A percentile compares a stretch with the other conserved stretches of the same genome.
phyloP scores from a whole-genome alignment of 2,888 invertebrate genomes.

The Drosophila mulleri region DNA sequence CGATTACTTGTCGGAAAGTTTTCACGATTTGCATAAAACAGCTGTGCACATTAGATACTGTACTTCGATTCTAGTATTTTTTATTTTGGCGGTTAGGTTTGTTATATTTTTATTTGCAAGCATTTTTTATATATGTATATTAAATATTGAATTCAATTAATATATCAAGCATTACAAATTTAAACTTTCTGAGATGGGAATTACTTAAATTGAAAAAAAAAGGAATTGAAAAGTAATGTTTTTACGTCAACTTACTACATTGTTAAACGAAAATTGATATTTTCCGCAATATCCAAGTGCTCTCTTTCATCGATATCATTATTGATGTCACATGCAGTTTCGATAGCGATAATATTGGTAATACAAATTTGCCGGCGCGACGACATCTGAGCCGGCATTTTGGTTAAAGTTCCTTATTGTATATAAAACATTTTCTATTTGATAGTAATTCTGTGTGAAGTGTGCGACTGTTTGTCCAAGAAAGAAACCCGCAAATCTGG shows the following conservation, averaged over 20 bases:
- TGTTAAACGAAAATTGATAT: not conserved
- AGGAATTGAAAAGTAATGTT: no score
- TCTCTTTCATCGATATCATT: not conserved
- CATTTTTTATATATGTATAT: not conserved
- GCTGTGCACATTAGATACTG: not conserved
- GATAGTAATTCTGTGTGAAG: constrained; percentile 20
- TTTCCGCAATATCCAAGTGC: not conserved
- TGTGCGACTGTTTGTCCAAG: constrained; percentile 33
- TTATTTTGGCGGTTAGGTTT: not conserved
- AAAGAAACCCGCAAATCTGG: constrained; percentile 90
- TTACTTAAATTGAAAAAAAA: no score
- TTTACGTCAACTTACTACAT: no score
- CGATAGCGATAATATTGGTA: constrained; percentile 36
- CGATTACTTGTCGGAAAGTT: not conserved
- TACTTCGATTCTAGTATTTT: not conserved
- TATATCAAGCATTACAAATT: no score
- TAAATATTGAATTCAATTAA: no score
- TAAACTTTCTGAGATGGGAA: no score
- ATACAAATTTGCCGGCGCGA: constrained; percentile 57
- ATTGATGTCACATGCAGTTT: constrained; percentile 14
- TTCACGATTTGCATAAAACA: not conserved
- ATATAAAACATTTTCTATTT: not conserved
- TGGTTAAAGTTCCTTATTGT: constrained; percentile 1
- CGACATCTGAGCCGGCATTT: constrained; percentile 48
- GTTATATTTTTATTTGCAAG: not conserved